Evolutionary conservation across 1,140 invertebrate genomes (phyloP), one percentile per base, ranked within the genome.

Genomic region (Leptoteleia sp.): DNA sequence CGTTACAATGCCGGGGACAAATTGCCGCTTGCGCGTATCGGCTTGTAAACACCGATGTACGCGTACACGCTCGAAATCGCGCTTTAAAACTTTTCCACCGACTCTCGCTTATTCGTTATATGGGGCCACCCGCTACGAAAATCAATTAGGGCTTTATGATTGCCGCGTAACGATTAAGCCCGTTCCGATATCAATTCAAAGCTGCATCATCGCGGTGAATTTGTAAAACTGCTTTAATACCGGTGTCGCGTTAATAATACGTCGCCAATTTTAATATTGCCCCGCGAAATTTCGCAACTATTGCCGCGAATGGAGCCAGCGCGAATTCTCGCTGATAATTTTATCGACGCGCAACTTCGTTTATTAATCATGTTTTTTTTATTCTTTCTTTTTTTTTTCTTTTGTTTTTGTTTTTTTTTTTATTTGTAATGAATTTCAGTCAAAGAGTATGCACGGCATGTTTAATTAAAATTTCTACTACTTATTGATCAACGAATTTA

Each of bases 31-130:
- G 12, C 22, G 29, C 67, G 50, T 57, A 38, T 31, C 47, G 15
- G 50, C 57, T 65, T 73, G 55, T 73, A 73, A 64, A 64, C 59
- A 57, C 25, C 19, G 25, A 7, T 8, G 22, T 17, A 47, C 0
- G 27, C 19, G 9, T 29, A 17, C 6, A 13, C 29, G 25, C 19
- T 29, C 57, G 48, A 15, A 52, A 67, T 5, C 16, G 19, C 37
- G 16, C 42, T 62, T 72, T 54, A 27, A 72, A 59, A 62, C 37
- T 62, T 55, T 71, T 61, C n/a, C 48, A 62, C 22, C 29, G 8
- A 27, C n/a, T n/a, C 47, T 52, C 47, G 55, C 11, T 61, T 62
- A 62, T 33, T 70, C 65, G 52, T 40, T 27, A 25, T 9, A 17
- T 15, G 12, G 25, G 25, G n/a, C n/a, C n/a, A n/a, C n/a, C n/a